phyloP scores from a whole-genome alignment of 1,140 invertebrate species.

The Musca domestica region DNA sequence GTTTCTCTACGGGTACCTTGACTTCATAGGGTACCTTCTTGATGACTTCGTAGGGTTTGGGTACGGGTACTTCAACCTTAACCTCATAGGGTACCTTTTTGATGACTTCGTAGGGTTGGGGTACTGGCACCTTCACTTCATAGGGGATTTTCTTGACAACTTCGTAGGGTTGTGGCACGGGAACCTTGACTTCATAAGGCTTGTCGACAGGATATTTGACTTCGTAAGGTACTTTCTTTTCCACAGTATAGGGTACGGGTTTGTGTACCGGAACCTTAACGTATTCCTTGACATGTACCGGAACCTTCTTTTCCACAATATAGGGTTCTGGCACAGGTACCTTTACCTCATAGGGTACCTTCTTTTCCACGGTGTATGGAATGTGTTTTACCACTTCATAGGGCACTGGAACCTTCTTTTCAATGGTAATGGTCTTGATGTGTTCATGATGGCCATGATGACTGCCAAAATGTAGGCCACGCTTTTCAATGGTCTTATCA shows the following conservation, averaged over 20 bases:
- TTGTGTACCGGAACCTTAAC: slow-evolving; percentile 71
- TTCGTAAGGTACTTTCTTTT: slow-evolving; percentile 77
- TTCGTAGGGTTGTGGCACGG: slow-evolving; percentile 72
- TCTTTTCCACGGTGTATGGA: slow-evolving; percentile 77
- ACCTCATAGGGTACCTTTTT: slow-evolving; percentile 73
- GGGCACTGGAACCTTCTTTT: slow-evolving; percentile 80
- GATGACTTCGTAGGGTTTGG: slow-evolving; percentile 66
- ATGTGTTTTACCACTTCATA: slow-evolving; percentile 77
- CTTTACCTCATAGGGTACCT: slow-evolving; percentile 75
- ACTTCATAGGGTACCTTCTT: slow-evolving; percentile 67
- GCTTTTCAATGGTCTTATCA: slow-evolving; percentile 54
- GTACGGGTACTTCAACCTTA: slow-evolving; percentile 68
- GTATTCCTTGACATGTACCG: slow-evolving; percentile 76
- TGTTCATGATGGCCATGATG: slow-evolving; percentile 63
- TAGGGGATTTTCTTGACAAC: slow-evolving; percentile 75
- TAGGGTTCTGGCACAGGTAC: slow-evolving; percentile 71
- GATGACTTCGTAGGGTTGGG: slow-evolving; percentile 73
- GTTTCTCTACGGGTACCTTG: slow-evolving; percentile 71
- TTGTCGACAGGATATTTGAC: slow-evolving; percentile 75
- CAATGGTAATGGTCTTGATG: slow-evolving; percentile 74
- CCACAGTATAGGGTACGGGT: slow-evolving; percentile 67
- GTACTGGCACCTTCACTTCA: slow-evolving; percentile 69
- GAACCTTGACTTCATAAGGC: slow-evolving; percentile 75
- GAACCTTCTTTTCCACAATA: slow-evolving; percentile 71
- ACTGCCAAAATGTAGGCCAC: slow-evolving; percentile 52